These are phyloP conservation scores for Toxonevra muliebris DNA, from an alignment of 2,888 invertebrate species.

Conservation along the genomic window DNA sequence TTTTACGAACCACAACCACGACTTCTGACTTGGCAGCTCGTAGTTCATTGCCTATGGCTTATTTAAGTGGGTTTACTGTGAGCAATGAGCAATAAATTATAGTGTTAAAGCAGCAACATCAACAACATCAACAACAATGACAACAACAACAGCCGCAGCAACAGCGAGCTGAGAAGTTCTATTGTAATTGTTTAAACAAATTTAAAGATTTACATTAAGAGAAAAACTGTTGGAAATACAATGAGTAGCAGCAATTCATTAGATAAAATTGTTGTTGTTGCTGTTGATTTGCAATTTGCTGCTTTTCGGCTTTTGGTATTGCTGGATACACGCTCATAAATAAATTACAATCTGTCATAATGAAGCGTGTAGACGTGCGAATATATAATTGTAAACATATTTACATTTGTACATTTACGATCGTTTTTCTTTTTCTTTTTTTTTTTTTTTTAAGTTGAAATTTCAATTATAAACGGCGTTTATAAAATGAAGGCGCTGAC, in stretches of 20 bases:
- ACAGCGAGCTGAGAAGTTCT: background rate
- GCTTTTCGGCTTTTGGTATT: conserved; percentile 14
- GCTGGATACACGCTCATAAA: background rate
- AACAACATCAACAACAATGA: conserved; percentile 8
- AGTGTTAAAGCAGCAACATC: conserved; percentile 3
- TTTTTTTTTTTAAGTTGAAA: background rate
- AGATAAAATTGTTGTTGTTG: conserved; percentile 14
- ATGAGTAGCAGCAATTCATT: conserved; percentile 4
- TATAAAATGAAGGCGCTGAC: background rate
- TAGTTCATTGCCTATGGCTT: too few species aligned
- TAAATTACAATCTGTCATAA: background rate
- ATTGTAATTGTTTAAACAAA: background rate
- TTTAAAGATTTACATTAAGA: conserved; percentile 10
- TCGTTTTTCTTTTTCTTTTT: background rate
- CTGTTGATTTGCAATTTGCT: conserved; percentile 2
- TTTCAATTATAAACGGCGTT: background rate
- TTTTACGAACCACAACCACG: too few species aligned
- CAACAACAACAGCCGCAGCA: conserved; percentile 10
- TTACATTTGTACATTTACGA: background rate
- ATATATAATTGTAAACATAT: background rate
- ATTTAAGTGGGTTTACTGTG: background rate
- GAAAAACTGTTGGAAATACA: conserved; percentile 7
- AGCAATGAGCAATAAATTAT: conserved; percentile 13
- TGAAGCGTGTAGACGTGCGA: background rate
- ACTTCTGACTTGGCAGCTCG: too few species aligned